A percentile compares a stretch with the other conserved stretches of the same genome.
phyloP scores from a whole-genome alignment of 1,140 invertebrate species.

The Homarus americanus region DNA sequence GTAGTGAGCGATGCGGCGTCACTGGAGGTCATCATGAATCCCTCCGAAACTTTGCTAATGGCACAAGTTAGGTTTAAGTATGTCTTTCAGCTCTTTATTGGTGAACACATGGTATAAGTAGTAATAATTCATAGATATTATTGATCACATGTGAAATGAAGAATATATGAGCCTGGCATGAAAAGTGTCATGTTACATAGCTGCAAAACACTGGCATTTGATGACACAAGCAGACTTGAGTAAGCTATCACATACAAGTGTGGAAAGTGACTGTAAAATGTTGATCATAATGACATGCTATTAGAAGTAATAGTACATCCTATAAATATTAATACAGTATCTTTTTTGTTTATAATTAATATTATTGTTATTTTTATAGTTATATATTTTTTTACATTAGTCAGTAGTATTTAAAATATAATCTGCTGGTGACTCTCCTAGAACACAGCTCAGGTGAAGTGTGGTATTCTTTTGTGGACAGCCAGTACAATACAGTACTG shows the following conservation, averaged over 20 bases:
- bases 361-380: not conserved
- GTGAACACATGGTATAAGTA: not conserved
- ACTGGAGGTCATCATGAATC: not conserved
- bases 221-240: too few relatives aligned
- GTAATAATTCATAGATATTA: not conserved
- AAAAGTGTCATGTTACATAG: not conserved
- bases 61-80: conserved; percentile 26
- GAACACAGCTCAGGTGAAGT: too few relatives aligned
- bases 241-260: not conserved
- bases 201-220: too few relatives aligned
- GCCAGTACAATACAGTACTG: too few relatives aligned
- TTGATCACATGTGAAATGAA: not conserved
- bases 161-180: not conserved
- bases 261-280: not conserved
- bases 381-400: too few relatives aligned
- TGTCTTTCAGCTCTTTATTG: not conserved
- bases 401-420: too few relatives aligned
- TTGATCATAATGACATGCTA: not conserved
- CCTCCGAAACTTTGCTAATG: not conserved
- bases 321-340: not conserved
- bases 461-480: too few relatives aligned
- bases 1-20: conserved; percentile 1
- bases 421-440: too few relatives aligned
- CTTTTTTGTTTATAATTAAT: not conserved
- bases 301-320: not conserved